A percentile compares a stretch with the other conserved stretches of the same genome.
These are phyloP conservation scores for Morone chrysops DNA, from an alignment of 2,113 vertebrate genomes.

Conservation along the genomic window DNA sequence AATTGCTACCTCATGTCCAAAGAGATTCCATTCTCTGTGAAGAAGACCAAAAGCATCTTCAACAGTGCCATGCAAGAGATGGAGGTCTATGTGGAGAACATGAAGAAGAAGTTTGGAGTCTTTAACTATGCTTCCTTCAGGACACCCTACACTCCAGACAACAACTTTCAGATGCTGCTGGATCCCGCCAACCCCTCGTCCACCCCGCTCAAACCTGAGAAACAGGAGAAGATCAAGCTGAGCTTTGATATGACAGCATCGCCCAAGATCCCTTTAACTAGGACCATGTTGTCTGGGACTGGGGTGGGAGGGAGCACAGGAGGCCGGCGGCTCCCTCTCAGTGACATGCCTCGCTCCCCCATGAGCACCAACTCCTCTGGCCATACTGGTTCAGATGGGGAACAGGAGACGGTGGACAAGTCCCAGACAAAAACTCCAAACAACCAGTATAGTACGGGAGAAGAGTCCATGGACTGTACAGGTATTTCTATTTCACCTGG, in stretches of 20 bases:
- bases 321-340: constrained; percentile 86
- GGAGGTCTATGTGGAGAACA: constrained; percentile 99
- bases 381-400: constrained; percentile 96
- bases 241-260: constrained; percentile 97
- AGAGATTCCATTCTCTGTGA: constrained; percentile 99
- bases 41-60: constrained; percentile 99
- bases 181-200: constrained; percentile 93
- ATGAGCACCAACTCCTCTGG: constrained; percentile 97
- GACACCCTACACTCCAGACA: constrained; percentile 96
- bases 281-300: constrained; percentile 84
- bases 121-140: constrained; percentile 98
- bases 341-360: constrained; percentile 94
- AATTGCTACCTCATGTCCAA: constrained; percentile 99
- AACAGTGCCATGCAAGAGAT: constrained; percentile 99
- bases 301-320: constrained; percentile 79
- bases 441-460: constrained; percentile 91
- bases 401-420: constrained; percentile 91
- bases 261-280: constrained; percentile 93
- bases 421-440: constrained; percentile 85
- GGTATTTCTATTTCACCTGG: constrained; percentile 77
- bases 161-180: constrained; percentile 97
- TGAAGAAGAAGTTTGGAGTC: constrained; percentile 94
- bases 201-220: constrained; percentile 91
- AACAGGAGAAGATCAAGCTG: constrained; percentile 96
- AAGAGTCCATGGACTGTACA: constrained; percentile 94